Evolutionary conservation across 2,888 invertebrate species (phyloP).

Genomic region (Osmoderma eremita): DNA sequence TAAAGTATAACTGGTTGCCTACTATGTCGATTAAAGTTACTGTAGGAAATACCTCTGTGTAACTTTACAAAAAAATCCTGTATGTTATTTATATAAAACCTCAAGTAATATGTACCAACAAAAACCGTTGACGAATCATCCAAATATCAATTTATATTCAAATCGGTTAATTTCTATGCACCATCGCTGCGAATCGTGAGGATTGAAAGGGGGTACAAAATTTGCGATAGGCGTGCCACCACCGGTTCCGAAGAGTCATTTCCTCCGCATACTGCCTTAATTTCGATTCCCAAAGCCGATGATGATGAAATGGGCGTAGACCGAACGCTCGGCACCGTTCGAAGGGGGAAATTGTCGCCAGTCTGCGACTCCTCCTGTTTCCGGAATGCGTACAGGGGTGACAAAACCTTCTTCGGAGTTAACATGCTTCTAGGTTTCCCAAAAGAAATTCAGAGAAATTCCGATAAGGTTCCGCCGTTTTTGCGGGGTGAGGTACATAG

Average conservation of each 20-base stretch:
- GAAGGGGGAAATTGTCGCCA: slow-evolving; percentile 20
- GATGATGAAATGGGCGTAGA: slow-evolving; percentile 32
- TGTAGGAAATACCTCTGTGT: no score
- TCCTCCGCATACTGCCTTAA: slow-evolving; percentile 26
- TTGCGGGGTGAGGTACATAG: no score
- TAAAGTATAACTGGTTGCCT: no score
- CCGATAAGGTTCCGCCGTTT: no score
- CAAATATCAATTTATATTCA: slow-evolving; percentile 33
- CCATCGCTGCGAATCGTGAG: background rate
- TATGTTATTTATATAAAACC: no score
- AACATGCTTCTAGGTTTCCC: no score
- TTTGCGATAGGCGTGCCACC: slow-evolving; percentile 29
- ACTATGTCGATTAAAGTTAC: no score
- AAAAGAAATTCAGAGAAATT: no score
- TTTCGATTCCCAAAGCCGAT: slow-evolving; percentile 3
- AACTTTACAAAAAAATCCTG: no score
- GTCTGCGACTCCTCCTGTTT: slow-evolving; percentile 31
- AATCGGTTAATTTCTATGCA: slow-evolving; percentile 40
- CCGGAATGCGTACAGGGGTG: slow-evolving; percentile 6
- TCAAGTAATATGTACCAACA: no score
- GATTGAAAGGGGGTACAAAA: slow-evolving; percentile 20
- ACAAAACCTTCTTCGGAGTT: no score
- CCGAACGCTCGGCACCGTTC: background rate
- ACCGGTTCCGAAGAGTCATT: slow-evolving; percentile 6
- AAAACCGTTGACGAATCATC: slow-evolving; percentile 29